Base-by-base conservation (phyloP, 2,797 vertebrate genomes). In the Sebastes umbrosus region DNA sequence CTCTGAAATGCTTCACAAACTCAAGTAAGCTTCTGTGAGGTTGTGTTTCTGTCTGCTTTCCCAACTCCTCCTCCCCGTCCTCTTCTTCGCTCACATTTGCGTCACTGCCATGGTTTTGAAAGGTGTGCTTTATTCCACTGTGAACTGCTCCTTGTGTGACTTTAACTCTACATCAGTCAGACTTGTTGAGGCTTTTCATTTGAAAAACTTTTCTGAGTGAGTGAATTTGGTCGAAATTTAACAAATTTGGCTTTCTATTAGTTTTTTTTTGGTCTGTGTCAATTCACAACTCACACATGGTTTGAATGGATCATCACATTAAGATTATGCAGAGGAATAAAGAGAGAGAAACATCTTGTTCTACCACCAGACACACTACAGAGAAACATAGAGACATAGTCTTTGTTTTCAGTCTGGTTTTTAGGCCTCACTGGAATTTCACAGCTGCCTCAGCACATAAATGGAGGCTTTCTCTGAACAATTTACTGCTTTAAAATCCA, bases 391-490 rank as follows among this genome's bases (percentile, higher is more conserved):
- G 24, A 46, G 14, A 43, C 22, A 65, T n/a, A 12, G 54, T 7
- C 25, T 59, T 27, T 78, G 64, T 63, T 75, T 64, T 80, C 27
- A 11, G 36, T 67, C 73, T 79, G 46, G 24, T 71, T 66, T 84
- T 79, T 72, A 5, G 68, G 52, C 58, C 67, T 81, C 50, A 14
- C 79, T 83, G 85, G 84, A 84, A 74, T 85, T 80, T 69, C 65
- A 79, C 91, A 92, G 88, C 93, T 93, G 88, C 86, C 92, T 91
- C 90, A 73, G 77, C 89, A 90, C 91, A 89, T 93, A 90, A 94
- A 90, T 82, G 68, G 84, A 88, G 87, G 69, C 84, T 93, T 93
- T 91, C 85, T 86, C 43, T 92, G 60, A 65, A 84, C 77, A 77
- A 86, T 89, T 87, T 93, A 83, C 80, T 84, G 77, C 82, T 76